Evolutionary conservation across 2,113 vertebrate species (phyloP).

Genomic region (Hypocryptadius cinnamomeus): DNA sequence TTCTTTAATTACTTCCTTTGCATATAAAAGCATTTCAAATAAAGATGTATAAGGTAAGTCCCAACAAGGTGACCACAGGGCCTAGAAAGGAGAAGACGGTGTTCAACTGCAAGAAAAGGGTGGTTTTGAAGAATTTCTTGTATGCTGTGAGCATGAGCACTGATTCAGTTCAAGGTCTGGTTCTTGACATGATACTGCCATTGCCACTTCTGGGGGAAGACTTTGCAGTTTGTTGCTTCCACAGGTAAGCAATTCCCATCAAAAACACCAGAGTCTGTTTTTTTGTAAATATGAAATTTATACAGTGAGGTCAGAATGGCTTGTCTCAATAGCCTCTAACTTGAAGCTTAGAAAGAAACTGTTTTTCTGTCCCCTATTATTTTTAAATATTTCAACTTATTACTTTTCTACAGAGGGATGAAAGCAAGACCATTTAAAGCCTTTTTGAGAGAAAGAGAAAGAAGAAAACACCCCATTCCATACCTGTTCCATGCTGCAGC

Average conservation of each 20-base stretch:
- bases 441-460: not conserved
- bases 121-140: not conserved
- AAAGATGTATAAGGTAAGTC: not conserved
- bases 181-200: not conserved
- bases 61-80: not conserved
- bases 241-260: not conserved
- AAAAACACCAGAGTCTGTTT: not conserved
- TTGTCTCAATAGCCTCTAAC: not conserved
- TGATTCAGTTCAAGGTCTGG: not conserved
- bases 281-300: not conserved
- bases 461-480: not conserved
- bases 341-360: not conserved
- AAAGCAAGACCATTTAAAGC: not conserved
- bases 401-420: not conserved
- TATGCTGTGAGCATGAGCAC: fast-evolving
- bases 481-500: not conserved
- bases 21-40: not conserved
- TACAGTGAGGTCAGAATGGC: not conserved
- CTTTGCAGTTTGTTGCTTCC: not conserved
- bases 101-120: not conserved
- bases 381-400: not conserved
- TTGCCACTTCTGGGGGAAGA: not conserved
- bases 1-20: not conserved
- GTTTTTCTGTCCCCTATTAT: not conserved
- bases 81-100: not conserved